Conservation (phyloP, 2,888 invertebrate species). For the Acheta domesticus region DNA sequence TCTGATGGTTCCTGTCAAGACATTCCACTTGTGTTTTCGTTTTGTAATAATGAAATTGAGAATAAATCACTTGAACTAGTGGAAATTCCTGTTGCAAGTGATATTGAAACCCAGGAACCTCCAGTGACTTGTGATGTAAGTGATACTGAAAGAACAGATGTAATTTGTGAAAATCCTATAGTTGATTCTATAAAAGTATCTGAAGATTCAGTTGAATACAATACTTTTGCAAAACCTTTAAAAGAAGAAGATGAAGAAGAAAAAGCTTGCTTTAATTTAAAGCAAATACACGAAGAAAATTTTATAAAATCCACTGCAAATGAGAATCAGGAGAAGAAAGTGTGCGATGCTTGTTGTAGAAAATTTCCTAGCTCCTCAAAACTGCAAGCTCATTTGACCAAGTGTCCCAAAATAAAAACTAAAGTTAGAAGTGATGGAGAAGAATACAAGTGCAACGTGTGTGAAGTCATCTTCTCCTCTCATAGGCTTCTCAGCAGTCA, state of each 20-base stretch:
- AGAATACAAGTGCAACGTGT: slow-evolving; percentile 23
- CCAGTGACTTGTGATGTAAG: not conserved
- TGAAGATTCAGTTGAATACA: not conserved
- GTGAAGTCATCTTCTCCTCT: not conserved
- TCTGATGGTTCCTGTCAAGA: not conserved
- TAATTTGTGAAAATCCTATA: too few species aligned
- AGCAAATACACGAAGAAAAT: not conserved
- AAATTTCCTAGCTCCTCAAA: slow-evolving; percentile 12
- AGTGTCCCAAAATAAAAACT: slow-evolving; percentile 23
- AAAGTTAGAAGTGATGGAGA: not conserved
- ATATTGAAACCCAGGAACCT: not conserved
- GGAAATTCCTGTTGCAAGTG: not conserved
- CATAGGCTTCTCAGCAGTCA: slow-evolving; percentile 18
- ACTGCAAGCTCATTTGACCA: not conserved
- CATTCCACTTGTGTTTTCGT: not conserved
- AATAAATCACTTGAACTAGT: not conserved
- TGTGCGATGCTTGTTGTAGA: not conserved
- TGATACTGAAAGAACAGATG: not conserved
- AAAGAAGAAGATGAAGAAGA: not conserved
- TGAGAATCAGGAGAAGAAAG: not conserved
- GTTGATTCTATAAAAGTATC: too few species aligned
- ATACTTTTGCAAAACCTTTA: not conserved
- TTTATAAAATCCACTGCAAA: not conserved
- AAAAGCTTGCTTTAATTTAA: not conserved
- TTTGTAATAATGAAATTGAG: not conserved